Evolutionary conservation across 1,140 invertebrate species (phyloP).

Genomic region (Metopolophium dirhodum): DNA sequence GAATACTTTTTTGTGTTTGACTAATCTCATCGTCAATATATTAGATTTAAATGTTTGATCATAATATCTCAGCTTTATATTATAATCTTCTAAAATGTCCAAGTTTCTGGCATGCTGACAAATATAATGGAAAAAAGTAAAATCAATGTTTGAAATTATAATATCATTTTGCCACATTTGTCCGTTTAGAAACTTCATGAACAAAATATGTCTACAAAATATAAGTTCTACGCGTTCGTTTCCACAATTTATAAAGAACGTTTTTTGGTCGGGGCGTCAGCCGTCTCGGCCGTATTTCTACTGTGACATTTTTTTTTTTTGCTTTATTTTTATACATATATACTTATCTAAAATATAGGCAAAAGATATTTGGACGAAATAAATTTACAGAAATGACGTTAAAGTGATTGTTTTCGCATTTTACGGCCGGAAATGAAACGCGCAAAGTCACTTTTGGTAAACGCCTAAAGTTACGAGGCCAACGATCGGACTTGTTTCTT

Average conservation of each 20-base stretch:
- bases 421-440: background rate
- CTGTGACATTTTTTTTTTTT: background rate
- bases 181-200: background rate
- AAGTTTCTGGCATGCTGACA: background rate
- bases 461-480: slow-evolving; percentile 3
- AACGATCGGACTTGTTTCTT: background rate
- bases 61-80: background rate
- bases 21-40: background rate
- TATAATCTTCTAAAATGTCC: background rate
- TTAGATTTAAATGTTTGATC: background rate
- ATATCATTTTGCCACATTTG: background rate
- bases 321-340: background rate
- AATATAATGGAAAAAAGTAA: background rate
- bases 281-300: background rate
- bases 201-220: background rate
- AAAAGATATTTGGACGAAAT: background rate
- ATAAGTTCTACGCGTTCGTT: background rate
- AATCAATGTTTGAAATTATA: background rate
- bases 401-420: background rate
- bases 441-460: background rate
- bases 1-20: background rate
- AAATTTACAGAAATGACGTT: background rate
- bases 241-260: background rate
- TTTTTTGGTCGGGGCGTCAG: background rate
- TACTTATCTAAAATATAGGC: background rate